Base-by-base conservation (phyloP, 2,888 invertebrate species). In the Synanthedon vespiformis region DNA sequence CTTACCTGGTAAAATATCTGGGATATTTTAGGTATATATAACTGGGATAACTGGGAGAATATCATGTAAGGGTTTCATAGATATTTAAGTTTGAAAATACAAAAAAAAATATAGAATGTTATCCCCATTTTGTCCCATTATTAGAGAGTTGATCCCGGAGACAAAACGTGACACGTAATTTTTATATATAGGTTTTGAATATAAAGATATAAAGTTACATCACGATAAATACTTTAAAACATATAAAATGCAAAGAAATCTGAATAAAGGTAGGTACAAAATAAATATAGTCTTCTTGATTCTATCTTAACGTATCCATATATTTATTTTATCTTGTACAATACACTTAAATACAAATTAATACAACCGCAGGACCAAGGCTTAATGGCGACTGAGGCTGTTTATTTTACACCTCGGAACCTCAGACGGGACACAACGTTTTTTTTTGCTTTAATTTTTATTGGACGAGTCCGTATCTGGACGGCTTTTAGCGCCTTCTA, bases 261-360 rank as follows among this genome's bases (percentile, higher is more conserved):
- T 13, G 44, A 44, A 14, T 44, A 44, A 44, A 44, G 1, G 14
- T 14, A 44, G 14, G 14, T 14, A 14, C 14, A 44, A 44, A 14
- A 44, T 14, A 49, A 18, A 49, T 49, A 13, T 12, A 12, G 11
- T 12, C 57, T 54, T 58, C 72, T 56, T 67, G 74, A 73, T 72
- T 75, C 34, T 34, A 34, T 34, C 34, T 34, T 34, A 34, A 58
- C 70, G 75, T 70, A 71, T 74, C 74, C 80, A 78, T 84, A 85
- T 86, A 85, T 86, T 86, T 78, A 77, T 72, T 82, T 86, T 86
- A 86, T 86, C 86, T 85, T 86, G 86, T 85, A 78, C 82, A 83
- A 80, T 86, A 86, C 85, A 85, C 86, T 86, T 87, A 84, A 87
- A 87, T 86, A 87, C 86, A 87, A 87, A 87, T 87, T 87, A 87